These are phyloP conservation scores for Emesis castigata DNA, from an alignment of 2,888 invertebrate species.

Conservation along the genomic window DNA sequence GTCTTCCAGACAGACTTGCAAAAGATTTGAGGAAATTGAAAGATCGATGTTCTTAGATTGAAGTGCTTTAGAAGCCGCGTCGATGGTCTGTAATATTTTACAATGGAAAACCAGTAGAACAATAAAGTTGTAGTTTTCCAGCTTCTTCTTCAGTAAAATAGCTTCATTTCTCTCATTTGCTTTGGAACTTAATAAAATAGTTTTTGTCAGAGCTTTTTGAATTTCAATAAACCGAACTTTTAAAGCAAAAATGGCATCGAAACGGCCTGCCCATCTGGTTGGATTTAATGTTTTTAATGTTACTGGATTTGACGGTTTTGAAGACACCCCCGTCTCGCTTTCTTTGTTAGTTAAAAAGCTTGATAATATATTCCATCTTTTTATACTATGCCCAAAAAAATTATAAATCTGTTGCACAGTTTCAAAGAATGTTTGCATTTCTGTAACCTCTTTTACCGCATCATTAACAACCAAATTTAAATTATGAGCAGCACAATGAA, in stretches of 20 bases:
- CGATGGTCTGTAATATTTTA: constrained; percentile 44
- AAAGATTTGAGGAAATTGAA: constrained; percentile 51
- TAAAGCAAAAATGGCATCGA: constrained; percentile 31
- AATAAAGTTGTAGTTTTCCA: constrained; percentile 59
- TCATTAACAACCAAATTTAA: constrained; percentile 45
- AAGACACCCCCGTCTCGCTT: constrained; percentile 11
- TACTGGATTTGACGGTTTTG: constrained; percentile 29
- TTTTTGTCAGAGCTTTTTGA: constrained; percentile 57
- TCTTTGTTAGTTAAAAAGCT: constrained; percentile 26
- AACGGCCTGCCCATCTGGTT: constrained; percentile 29
- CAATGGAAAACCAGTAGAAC: constrained; percentile 59
- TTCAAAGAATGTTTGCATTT: constrained; percentile 29
- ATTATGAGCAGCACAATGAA: constrained; percentile 41
- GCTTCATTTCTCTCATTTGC: constrained; percentile 61
- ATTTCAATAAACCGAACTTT: constrained; percentile 50
- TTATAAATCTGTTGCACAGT: constrained; percentile 37
- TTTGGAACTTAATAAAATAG: constrained; percentile 60
- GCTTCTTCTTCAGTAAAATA: constrained; percentile 58
- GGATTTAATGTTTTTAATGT: constrained; percentile 39
- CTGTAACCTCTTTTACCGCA: constrained; percentile 41
- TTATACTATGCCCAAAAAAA: constrained; percentile 39
- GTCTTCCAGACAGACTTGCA: constrained; percentile 54
- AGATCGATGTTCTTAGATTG: constrained; percentile 48
- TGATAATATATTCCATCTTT: constrained; percentile 31
- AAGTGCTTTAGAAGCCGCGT: constrained; percentile 59